Base-by-base conservation (phyloP, 2,888 invertebrate genomes). In the Gastrophysa polygoni region DNA sequence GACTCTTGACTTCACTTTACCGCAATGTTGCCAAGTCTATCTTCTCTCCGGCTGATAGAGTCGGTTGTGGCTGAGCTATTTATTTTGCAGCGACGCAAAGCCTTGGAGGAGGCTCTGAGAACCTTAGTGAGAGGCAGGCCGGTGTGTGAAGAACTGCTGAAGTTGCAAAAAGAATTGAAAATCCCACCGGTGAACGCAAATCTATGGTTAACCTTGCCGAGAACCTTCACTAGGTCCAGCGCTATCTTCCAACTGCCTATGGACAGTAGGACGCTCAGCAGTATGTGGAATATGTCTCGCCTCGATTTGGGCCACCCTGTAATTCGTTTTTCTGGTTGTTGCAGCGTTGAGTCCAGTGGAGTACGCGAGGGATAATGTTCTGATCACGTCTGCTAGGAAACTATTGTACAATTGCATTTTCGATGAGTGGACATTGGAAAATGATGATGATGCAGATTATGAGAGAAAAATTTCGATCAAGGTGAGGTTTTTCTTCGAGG, bases 181-280 rank as follows among this genome's bases (percentile, higher is more conserved):
- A 77, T 85, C 3, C 83, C 84, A 0, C 82, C 84, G 0, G 78
- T 84, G 16, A 84, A 86, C 60, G 81, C 85, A 1, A 86, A 87
- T 3, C 83, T 86, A 69, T 87, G 87, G 86, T 81, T 89, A 14
- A 87, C 88, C 69, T 83, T 90, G 68, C 92, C 92, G 0, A 81
- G 92, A 48, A 87, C 89, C n/a, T 92, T 92, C 79, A 88, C 89
- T 0, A 85, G 92, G 43, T 87, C 88, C 38, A 89, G 87, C 66
- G 89, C 91, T 0, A 85, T 91, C 68, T 93, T 93, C 77, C 87
- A 91, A 68, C 81, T 94, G 55, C 91, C 92, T 0, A 84, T 93
- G 64, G 89, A 91, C 73, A 84, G 88, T 55, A 78, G 82, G 49
- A 82, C 82, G 61, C 78, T 89, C 20, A 78, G 80, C 61, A 81